A percentile compares a stretch with the other conserved stretches of the same genome.
These are phyloP conservation scores for Galemys pyrenaicus DNA, from an alignment of 2,113 vertebrate genomes.

Conservation along the genomic window DNA sequence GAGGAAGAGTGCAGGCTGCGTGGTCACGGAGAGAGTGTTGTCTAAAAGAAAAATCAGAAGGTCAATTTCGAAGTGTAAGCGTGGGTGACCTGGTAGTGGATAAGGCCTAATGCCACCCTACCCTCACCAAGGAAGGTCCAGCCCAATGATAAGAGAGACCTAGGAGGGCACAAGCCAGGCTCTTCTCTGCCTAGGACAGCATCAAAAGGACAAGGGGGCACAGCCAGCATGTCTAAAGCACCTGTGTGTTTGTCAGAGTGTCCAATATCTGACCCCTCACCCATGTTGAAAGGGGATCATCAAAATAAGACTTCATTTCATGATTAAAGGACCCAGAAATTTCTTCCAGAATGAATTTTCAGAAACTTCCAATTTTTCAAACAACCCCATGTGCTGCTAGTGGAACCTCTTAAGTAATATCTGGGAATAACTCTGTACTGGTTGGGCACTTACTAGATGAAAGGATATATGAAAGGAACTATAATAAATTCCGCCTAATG, in stretches of 20 bases:
- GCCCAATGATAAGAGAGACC: not conserved
- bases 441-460: not conserved
- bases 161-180: not conserved
- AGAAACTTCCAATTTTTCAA: not conserved
- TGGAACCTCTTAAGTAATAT: not conserved
- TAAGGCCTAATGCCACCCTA: not conserved
- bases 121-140: not conserved
- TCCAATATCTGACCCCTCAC: not conserved
- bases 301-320: not conserved
- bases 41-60: not conserved
- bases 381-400: conserved; percentile 3
- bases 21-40: not conserved
- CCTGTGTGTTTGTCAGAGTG: not conserved
- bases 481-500: not conserved
- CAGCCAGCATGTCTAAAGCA: not conserved
- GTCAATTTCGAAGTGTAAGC: not conserved
- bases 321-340: not conserved
- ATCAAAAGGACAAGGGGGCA: not conserved
- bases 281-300: not conserved
- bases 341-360: not conserved
- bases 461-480: not conserved
- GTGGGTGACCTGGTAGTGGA: not conserved
- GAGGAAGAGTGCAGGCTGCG: not conserved
- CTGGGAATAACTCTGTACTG: not conserved
- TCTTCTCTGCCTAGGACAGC: not conserved